Percentiles rank a stretch among this genome's conserved stretches.
These are phyloP conservation scores for Ectobius pallidus DNA, from an alignment of 2,888 invertebrate genomes.

Conservation along the genomic window DNA sequence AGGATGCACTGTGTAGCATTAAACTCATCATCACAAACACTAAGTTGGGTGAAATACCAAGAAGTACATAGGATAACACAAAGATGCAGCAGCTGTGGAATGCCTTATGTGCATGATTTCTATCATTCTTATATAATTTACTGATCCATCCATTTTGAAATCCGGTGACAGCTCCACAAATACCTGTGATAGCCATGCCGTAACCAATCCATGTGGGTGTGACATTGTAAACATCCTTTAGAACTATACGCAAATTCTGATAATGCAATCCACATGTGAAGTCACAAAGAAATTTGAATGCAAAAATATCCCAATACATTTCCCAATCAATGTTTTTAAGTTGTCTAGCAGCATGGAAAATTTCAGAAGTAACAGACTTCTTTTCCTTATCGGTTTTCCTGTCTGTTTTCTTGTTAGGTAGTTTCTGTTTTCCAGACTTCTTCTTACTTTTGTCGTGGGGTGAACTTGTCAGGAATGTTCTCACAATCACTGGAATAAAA, in stretches of 20 bases:
- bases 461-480: too few species aligned
- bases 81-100: slow-evolving; percentile 62
- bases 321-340: slow-evolving; percentile 63
- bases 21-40: slow-evolving; percentile 59
- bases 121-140: slow-evolving; percentile 45
- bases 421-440: too few species aligned
- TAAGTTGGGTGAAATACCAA: slow-evolving; percentile 59
- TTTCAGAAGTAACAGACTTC: slow-evolving; percentile 44
- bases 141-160: slow-evolving; percentile 62
- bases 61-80: slow-evolving; percentile 57
- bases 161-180: slow-evolving; percentile 59
- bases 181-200: slow-evolving; percentile 66
- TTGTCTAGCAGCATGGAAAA: slow-evolving; percentile 56
- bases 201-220: slow-evolving; percentile 66
- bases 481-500: too few species aligned
- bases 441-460: too few species aligned
- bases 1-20: slow-evolving; percentile 62
- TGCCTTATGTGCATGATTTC: slow-evolving; percentile 48
- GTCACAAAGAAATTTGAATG: slow-evolving; percentile 63
- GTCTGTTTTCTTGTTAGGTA: too few species aligned
- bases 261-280: slow-evolving; percentile 65
- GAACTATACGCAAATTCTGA: slow-evolving; percentile 63
- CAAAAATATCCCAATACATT: slow-evolving; percentile 63
- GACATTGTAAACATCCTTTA: slow-evolving; percentile 61
- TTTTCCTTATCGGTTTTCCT: too few species aligned